These are phyloP conservation scores for Lymantria monacha DNA, from an alignment of 2,888 invertebrate genomes.

Conservation along the genomic window DNA sequence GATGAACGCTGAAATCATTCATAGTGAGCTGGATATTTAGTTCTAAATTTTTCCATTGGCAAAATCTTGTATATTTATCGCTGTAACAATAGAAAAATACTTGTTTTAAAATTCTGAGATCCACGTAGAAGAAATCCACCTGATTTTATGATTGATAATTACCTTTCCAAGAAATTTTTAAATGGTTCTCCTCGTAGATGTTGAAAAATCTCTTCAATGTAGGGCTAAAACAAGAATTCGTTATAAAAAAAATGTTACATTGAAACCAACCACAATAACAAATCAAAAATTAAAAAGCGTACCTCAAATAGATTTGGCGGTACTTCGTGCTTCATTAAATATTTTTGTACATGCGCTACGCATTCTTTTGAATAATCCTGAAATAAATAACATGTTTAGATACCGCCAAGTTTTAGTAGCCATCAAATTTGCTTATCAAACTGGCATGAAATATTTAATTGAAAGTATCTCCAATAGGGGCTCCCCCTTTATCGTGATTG, in stretches of 20 bases:
- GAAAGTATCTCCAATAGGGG: too few relatives aligned
- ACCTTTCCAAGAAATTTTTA: conserved; percentile 99
- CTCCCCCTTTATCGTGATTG: too few relatives aligned
- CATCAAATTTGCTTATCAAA: not conserved
- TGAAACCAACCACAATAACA: not conserved
- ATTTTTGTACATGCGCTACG: conserved; percentile 98
- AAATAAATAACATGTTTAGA: conserved; percentile 55
- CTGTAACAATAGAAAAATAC: conserved; percentile 84
- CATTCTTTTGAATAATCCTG: conserved; percentile 99
- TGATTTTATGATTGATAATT: conserved; percentile 25
- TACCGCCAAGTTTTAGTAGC: not conserved
- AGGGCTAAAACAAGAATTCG: conserved; percentile 88
- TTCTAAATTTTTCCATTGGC: conserved; percentile 99
- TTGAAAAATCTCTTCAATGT: conserved; percentile 99
- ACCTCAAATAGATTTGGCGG: conserved; percentile 99
- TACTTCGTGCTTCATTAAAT: conserved; percentile 98
- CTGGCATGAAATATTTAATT: too few relatives aligned
- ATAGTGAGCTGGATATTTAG: conserved; percentile 99
- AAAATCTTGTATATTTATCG: conserved; percentile 99
- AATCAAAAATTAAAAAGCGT: conserved; percentile 40
- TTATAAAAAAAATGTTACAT: conserved; percentile 1
- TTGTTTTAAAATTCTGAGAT: not conserved
- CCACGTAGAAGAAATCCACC: not conserved
- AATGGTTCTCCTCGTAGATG: conserved; percentile 98
- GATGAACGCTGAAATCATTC: conserved; percentile 99